Evolutionary conservation across 2,888 invertebrate species (phyloP), one percentile per base, ranked within the genome.

Genomic region (Peribatodes rhomboidaria): DNA sequence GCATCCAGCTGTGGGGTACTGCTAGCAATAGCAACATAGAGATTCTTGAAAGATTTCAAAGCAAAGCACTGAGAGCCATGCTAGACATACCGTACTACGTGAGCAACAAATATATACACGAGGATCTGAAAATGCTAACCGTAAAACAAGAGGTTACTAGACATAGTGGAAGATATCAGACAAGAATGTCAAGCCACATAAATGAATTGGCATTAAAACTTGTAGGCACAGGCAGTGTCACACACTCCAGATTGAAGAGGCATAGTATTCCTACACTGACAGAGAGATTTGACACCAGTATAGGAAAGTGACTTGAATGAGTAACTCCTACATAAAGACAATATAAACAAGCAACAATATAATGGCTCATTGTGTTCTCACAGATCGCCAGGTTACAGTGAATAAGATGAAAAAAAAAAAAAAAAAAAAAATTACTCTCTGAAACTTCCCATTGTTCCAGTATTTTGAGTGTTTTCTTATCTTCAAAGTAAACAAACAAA

Each of bases 401-500:
- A n/a, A n/a, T n/a, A n/a, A n/a, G n/a, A n/a, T n/a, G n/a, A n/a
- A n/a, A n/a, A n/a, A n/a, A n/a, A n/a, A n/a, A n/a, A n/a, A n/a
- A n/a, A n/a, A n/a, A n/a, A n/a, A n/a, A n/a, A n/a, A n/a, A n/a
- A n/a, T n/a, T n/a, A n/a, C n/a, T n/a, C 14, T 1, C 3, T 35
- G 18, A 37, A 52, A 52, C 37, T 22, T 35, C 18, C 18, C 18
- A 35, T 39, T 27, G 22, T 6, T 22, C 31, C 16, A 41, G 53
- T 53, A 14, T 39, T 27, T 27, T 27, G 27, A 27, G 27, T 27
- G 27, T 6, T 53, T 27, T 53, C 22, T 22, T 39, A 22, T 39
- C 39, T 14, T 39, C 39, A 39, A 53, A 53, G 27, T 41, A 60
- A 60, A 53, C 54, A 53, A 46, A 27, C 42, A 60, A 60, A 53